Evolutionary conservation across 1,140 invertebrate genomes (phyloP).

Genomic region (Harpegnathos saltator): DNA sequence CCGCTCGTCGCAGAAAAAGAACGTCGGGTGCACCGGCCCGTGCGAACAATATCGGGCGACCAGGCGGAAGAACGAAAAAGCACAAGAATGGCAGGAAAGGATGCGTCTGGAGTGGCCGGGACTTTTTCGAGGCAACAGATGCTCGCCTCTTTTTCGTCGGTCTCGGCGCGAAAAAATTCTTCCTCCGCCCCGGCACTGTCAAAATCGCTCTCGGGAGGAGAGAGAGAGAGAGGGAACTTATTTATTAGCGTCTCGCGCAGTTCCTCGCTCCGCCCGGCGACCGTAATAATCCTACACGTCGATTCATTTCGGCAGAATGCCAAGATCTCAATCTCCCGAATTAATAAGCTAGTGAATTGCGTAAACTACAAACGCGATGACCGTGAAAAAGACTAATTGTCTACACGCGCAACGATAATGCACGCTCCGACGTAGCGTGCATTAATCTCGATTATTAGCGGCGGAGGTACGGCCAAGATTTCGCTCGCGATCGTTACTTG

Average conservation of each 20-base stretch:
- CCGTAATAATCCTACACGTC: background rate
- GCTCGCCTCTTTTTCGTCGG: conserved; percentile 55
- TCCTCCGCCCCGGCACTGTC: conserved; percentile 61
- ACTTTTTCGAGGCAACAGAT: conserved; percentile 65
- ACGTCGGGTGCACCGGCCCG: conserved; percentile 37
- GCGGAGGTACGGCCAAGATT: too few relatives aligned
- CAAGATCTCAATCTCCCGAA: background rate
- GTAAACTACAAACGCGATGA: too few relatives aligned
- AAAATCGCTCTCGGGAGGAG: conserved; percentile 58
- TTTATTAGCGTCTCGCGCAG: conserved; percentile 61
- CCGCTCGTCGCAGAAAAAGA: conserved; percentile 46
- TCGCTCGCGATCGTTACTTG: too few relatives aligned
- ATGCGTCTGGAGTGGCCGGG: conserved; percentile 61
- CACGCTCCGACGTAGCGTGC: too few relatives aligned
- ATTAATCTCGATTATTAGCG: too few relatives aligned
- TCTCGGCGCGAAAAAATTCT: conserved; percentile 70
- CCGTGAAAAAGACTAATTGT: too few relatives aligned
- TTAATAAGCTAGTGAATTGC: background rate
- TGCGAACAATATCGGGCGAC: conserved; percentile 67
- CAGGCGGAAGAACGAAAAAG: conserved; percentile 49
- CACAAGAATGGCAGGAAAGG: conserved; percentile 18
- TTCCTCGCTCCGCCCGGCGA: background rate
- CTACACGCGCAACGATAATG: too few relatives aligned
- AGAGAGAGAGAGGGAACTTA: too few relatives aligned
- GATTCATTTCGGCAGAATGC: background rate